Base-by-base conservation (phyloP, 2,888 invertebrate species). In the Dyspetes luteomarginatus region DNA sequence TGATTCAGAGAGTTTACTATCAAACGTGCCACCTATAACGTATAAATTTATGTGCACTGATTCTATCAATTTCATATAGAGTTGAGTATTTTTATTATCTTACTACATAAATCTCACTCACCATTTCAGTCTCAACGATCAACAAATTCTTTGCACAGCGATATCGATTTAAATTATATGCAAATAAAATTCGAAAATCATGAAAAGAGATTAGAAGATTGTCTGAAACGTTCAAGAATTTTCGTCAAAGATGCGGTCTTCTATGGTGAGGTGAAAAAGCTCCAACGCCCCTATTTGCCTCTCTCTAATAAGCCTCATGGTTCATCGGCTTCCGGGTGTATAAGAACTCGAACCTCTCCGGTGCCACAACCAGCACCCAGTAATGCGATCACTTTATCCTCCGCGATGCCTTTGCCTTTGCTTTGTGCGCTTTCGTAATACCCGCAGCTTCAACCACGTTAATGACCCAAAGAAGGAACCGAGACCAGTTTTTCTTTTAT, bases 291-390 rank as follows among this genome's bases (percentile, higher is more conserved):
- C 48, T 48, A 48, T 48, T 48, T 48, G 48, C 48, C 17, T 17
- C 17, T 48, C 48, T 48, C 48, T 15, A 17, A 48, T 48, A 48
- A 48, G 17, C 48, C 17, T n/a, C 1, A 17, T 17, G 48, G 48
- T 48, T 48, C 48, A 48, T 48, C 17, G 48, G 15, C 17, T 48
- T 5, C 15, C 4, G 17, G 17, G 48, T 4, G n/a, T 4, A 5
- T 48, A 48, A 48, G 48, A 48, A 48, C 48, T 48, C 4, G 17
- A 48, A 48, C 17, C 17, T 19, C 5, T 48, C 15, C 19, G 17
- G 17, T 48, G 48, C 48, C 48, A 48, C 17, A 48, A 17, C 48
- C 48, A 48, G 48, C 48, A 48, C 2, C 48, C 48, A 48, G 48
- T 17, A 48, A 17, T 17, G 48, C 48, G 17, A 48, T 48, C 48